Evolutionary conservation across 2,797 vertebrate species (phyloP).

Genomic region (Acipenser oxyrinchus): DNA sequence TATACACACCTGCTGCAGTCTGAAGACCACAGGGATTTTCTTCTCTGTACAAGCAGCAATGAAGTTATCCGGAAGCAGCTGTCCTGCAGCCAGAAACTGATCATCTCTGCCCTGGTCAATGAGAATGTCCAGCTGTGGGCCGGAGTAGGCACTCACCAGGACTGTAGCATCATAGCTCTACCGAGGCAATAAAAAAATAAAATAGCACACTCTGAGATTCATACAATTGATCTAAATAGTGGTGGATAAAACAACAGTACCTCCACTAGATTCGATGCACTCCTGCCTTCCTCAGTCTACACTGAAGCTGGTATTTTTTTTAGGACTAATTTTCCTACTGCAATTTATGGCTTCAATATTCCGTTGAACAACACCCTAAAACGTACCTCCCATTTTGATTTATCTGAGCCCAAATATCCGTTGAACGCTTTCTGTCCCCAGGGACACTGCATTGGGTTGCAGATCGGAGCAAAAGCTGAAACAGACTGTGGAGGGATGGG

Average conservation of each 20-base stretch:
- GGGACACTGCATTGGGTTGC: slow-evolving; percentile 84
- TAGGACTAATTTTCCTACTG: not conserved
- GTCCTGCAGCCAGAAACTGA: slow-evolving; percentile 82
- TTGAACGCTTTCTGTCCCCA: slow-evolving; percentile 93
- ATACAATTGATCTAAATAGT: no score
- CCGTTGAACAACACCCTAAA: not conserved
- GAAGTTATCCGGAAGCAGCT: slow-evolving; percentile 88
- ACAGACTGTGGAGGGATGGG: slow-evolving; percentile 61
- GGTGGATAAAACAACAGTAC: no score
- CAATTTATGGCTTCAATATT: not conserved
- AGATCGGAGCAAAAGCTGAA: slow-evolving; percentile 90
- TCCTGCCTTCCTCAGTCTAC: no score
- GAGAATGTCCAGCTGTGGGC: slow-evolving; percentile 77
- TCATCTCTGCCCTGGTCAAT: slow-evolving; percentile 93
- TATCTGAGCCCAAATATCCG: slow-evolving; percentile 82
- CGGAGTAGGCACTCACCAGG: slow-evolving; percentile 69
- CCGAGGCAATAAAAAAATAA: slow-evolving; percentile 8
- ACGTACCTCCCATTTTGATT: slow-evolving; percentile 83
- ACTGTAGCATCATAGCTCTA: slow-evolving; percentile 82
- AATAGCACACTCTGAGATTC: no score
- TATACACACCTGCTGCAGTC: slow-evolving; percentile 82
- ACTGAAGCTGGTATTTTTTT: not conserved
- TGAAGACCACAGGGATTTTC: slow-evolving; percentile 84
- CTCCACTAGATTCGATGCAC: no score
- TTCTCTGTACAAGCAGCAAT: slow-evolving; percentile 81